A percentile compares a stretch with the other conserved stretches of the same genome.
Conservation (phyloP, 2,113 vertebrate genomes). For the Syngnathus scovelli region DNA sequence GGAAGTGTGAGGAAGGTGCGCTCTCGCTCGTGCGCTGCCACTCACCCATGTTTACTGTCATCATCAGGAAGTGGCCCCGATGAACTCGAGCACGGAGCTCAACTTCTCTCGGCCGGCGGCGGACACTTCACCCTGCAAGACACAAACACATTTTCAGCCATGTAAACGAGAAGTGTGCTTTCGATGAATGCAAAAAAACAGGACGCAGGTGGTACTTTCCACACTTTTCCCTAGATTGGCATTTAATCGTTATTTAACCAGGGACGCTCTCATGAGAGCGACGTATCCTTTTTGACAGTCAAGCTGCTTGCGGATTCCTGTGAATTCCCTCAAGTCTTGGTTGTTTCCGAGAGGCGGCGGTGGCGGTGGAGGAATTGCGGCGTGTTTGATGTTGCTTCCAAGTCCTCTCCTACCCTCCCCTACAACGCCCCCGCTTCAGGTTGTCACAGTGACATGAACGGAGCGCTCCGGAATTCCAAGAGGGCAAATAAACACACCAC, state of each 20-base stretch:
- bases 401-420: neutral
- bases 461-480: neutral
- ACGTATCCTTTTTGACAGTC: conserved; percentile 31
- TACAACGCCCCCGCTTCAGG: neutral
- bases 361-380: conserved; percentile 25
- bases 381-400: conserved; percentile 24
- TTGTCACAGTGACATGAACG: neutral
- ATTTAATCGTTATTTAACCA: conserved; percentile 44
- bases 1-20: conserved; percentile 43
- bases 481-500: neutral
- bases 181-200: conserved; percentile 37
- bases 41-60: conserved; percentile 80
- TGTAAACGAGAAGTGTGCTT: neutral
- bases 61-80: conserved; percentile 73
- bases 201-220: conserved; percentile 52
- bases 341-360: conserved; percentile 9
- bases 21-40: conserved; percentile 16
- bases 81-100: conserved; percentile 71
- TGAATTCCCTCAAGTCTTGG: conserved; percentile 17
- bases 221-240: conserved; percentile 20
- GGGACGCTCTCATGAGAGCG: conserved; percentile 27
- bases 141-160: conserved; percentile 9
- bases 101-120: conserved; percentile 53
- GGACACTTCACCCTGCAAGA: conserved; percentile 58
- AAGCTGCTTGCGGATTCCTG: conserved; percentile 14